Percentiles rank a stretch among this genome's conserved stretches.
phyloP scores from a whole-genome alignment of 2,888 invertebrate species.

The Tetragonula carbonaria region DNA sequence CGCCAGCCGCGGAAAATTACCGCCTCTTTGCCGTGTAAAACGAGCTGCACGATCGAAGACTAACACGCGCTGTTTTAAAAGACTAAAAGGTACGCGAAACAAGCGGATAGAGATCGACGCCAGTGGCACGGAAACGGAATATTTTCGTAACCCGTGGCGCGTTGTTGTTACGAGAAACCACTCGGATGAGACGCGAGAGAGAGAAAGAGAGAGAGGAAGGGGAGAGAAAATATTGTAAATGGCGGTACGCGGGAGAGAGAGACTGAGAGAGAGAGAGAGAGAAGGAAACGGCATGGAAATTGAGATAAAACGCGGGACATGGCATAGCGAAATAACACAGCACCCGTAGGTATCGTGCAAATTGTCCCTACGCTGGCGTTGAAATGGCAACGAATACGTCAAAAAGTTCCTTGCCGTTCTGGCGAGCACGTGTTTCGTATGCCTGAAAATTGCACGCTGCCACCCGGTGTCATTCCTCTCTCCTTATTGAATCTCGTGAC shows the following conservation, averaged over 20 bases:
- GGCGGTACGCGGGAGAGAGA: not conserved
- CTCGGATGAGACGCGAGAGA: not conserved
- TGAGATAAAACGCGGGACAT: slow-evolving; percentile 46
- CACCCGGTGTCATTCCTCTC: not conserved
- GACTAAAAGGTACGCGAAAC: slow-evolving; percentile 9
- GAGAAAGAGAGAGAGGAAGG: not conserved
- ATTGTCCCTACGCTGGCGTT: slow-evolving; percentile 18
- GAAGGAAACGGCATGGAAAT: slow-evolving; percentile 32
- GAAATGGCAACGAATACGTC: slow-evolving; percentile 26
- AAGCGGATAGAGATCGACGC: slow-evolving; percentile 4
- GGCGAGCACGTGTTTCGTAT: not conserved
- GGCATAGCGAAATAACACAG: slow-evolving; percentile 38
- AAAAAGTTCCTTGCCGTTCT: slow-evolving; percentile 21
- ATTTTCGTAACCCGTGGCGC: slow-evolving; percentile 33
- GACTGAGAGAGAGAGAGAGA: too few relatives aligned
- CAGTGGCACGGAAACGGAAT: slow-evolving; percentile 10
- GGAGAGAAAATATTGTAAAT: slow-evolving; percentile 51
- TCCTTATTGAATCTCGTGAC: slow-evolving; percentile 39
- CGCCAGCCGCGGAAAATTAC: not conserved
- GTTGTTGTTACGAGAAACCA: slow-evolving; percentile 48
- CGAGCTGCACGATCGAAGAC: not conserved
- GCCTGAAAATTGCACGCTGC: slow-evolving; percentile 22
- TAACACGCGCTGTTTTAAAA: slow-evolving; percentile 11
- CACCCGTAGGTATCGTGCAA: slow-evolving; percentile 25
- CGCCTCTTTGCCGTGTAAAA: not conserved